These are phyloP conservation scores for Arremon brunneinucha DNA, from an alignment of 2,797 vertebrate genomes.

Conservation along the genomic window DNA sequence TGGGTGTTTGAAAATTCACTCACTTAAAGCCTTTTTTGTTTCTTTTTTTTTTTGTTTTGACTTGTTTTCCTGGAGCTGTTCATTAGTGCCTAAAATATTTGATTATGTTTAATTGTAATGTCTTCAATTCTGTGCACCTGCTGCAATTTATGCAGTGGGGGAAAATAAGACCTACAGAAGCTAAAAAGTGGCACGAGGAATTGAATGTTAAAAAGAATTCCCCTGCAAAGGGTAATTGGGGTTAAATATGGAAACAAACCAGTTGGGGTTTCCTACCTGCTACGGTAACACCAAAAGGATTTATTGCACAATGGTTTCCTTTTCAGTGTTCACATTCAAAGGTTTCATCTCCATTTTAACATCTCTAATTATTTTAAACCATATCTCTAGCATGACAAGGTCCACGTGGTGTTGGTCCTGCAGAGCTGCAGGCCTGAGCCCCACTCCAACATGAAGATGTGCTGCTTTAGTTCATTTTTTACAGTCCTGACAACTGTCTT, in stretches of 20 bases:
- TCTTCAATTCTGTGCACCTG: conserved; percentile 80
- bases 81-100: conserved; percentile 84
- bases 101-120: conserved; percentile 83
- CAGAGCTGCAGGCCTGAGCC: not conserved
- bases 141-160: conserved; percentile 73
- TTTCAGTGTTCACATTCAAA: not conserved
- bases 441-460: not conserved
- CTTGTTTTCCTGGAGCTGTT: conserved; percentile 81
- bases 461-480: not conserved
- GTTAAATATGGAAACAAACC: conserved; percentile 76
- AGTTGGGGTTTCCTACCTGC: conserved; percentile 56
- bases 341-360: not conserved
- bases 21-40: conserved; percentile 57
- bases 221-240: conserved; percentile 73
- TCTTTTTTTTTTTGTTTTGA: conserved; percentile 54
- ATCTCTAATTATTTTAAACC: not conserved
- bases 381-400: not conserved
- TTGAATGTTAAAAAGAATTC: conserved; percentile 74
- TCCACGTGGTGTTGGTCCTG: not conserved
- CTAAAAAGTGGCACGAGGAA: conserved; percentile 55
- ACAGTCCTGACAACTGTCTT: not conserved
- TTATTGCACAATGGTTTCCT: not conserved
- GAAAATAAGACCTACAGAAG: conserved; percentile 67
- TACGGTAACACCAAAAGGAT: not conserved
- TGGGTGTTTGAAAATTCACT: conserved; percentile 79